Percentiles rank a stretch among this genome's conserved stretches.
Evolutionary conservation across 23 tunicate species (phyloP).

Genomic region (Halocynthia aurantium): DNA sequence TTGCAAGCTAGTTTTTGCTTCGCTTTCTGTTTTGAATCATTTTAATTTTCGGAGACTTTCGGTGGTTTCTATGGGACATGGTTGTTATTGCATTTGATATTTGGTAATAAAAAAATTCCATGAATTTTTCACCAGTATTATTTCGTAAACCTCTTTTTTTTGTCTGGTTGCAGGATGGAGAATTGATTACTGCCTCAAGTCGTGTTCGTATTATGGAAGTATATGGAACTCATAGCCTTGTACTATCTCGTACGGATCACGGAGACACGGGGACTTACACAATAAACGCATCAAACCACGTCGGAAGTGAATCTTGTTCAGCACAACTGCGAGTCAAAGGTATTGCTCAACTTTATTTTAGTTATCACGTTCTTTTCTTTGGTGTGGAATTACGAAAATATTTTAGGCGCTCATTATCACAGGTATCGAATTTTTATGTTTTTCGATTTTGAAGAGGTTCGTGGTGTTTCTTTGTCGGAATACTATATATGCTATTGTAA

Average conservation of each 20-base stretch:
- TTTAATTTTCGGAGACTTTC: no score
- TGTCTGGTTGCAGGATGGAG: conserved; percentile 60
- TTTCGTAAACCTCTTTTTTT: no score
- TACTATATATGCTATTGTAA: no score
- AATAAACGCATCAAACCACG: conserved; percentile 54
- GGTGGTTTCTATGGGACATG: no score
- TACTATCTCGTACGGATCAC: conserved; percentile 54
- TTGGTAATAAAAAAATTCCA: neutral
- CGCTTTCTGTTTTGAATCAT: no score
- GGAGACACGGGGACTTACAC: conserved; percentile 65
- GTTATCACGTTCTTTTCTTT: neutral
- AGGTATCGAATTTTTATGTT: no score
- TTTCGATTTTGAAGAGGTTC: no score
- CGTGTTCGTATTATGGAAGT: conserved; percentile 82
- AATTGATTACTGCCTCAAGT: conserved; percentile 43
- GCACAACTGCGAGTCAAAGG: conserved; percentile 78
- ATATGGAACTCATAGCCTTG: conserved; percentile 78
- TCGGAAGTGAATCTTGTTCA: conserved; percentile 50
- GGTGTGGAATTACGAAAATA: no score
- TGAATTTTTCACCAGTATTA: no score
- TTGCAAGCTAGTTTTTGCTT: no score
- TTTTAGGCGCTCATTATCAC: no score
- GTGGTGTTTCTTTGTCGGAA: no score
- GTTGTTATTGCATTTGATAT: neutral
- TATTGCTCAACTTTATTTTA: neutral